Evolutionary conservation across 1,140 invertebrate genomes (phyloP).

Genomic region (Matsumurasca onukii): DNA sequence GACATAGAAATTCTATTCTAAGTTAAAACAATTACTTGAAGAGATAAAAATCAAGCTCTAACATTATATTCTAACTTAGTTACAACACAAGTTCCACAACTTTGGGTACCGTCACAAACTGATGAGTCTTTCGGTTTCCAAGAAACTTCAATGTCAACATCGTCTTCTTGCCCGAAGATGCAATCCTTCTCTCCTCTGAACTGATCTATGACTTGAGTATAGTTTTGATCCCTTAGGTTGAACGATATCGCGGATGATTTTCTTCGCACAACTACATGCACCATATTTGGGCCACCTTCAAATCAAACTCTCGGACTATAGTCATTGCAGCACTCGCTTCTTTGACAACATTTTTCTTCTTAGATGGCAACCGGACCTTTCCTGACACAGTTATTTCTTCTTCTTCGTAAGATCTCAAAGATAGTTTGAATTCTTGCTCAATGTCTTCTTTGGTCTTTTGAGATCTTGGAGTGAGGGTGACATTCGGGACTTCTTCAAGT

Average conservation of each 20-base stretch:
- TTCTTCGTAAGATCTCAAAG: constrained; percentile 78
- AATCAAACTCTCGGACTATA: constrained; percentile 62
- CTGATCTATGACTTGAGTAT: not conserved
- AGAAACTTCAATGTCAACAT: not conserved
- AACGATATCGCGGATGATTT: not conserved
- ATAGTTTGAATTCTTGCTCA: constrained; percentile 83
- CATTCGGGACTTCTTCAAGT: constrained; percentile 34
- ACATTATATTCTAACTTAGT: too few relatives aligned
- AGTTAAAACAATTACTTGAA: too few relatives aligned
- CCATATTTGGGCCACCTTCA: constrained; percentile 47
- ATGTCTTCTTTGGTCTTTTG: constrained; percentile 75
- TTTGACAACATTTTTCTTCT: constrained; percentile 70
- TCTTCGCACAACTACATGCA: not conserved
- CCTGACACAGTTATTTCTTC: constrained; percentile 83
- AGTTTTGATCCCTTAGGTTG: not conserved
- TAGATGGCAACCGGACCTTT: constrained; percentile 74
- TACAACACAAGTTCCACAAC: too few relatives aligned
- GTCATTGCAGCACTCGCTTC: constrained; percentile 63
- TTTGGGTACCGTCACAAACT: too few relatives aligned
- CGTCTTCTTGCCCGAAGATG: not conserved
- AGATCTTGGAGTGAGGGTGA: constrained; percentile 41
- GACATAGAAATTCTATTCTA: too few relatives aligned
- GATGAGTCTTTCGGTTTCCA: not conserved
- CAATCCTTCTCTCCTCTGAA: not conserved
- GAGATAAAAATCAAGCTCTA: too few relatives aligned